Conservation (phyloP, 2,888 invertebrate genomes). For the Sclerodermus sp. region DNA sequence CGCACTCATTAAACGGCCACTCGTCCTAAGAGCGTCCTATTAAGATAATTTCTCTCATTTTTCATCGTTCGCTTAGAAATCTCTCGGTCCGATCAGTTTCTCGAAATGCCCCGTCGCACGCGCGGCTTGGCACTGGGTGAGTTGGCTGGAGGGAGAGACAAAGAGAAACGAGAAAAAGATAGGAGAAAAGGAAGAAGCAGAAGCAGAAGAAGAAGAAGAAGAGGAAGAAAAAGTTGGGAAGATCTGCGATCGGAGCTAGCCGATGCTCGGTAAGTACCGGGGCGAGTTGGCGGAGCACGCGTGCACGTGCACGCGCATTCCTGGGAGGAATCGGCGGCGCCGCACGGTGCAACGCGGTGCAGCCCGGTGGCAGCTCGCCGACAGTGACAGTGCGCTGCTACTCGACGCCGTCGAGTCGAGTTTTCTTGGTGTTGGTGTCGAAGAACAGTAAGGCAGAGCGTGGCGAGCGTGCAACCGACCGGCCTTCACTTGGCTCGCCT, state of each 20-base stretch:
- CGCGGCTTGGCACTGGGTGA: too few relatives aligned
- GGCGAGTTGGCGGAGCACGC: conserved; percentile 20
- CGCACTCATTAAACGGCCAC: too few relatives aligned
- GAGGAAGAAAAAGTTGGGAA: conserved; percentile 12
- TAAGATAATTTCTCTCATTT: too few relatives aligned
- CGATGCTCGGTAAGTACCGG: too few relatives aligned
- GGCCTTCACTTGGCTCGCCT: conserved; percentile 38
- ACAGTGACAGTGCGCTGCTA: conserved; percentile 20
- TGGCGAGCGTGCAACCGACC: conserved; percentile 25
- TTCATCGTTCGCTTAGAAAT: too few relatives aligned
- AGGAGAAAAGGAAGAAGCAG: too few relatives aligned
- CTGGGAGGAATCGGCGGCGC: not conserved
- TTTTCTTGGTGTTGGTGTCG: conserved; percentile 13
- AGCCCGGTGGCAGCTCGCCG: conserved; percentile 1
- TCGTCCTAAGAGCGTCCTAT: too few relatives aligned
- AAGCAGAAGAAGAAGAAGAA: conserved; percentile 9
- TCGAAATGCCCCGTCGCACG: too few relatives aligned
- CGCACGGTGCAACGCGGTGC: not conserved
- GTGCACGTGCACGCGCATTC: conserved; percentile 8
- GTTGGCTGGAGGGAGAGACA: too few relatives aligned
- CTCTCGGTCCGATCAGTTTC: too few relatives aligned
- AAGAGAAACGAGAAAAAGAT: too few relatives aligned
- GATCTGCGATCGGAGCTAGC: conserved; percentile 8
- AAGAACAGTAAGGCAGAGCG: conserved; percentile 27
- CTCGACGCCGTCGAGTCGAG: conserved; percentile 9